These are phyloP conservation scores for Andrena dorsata DNA, from an alignment of 2,888 invertebrate species.

Conservation along the genomic window DNA sequence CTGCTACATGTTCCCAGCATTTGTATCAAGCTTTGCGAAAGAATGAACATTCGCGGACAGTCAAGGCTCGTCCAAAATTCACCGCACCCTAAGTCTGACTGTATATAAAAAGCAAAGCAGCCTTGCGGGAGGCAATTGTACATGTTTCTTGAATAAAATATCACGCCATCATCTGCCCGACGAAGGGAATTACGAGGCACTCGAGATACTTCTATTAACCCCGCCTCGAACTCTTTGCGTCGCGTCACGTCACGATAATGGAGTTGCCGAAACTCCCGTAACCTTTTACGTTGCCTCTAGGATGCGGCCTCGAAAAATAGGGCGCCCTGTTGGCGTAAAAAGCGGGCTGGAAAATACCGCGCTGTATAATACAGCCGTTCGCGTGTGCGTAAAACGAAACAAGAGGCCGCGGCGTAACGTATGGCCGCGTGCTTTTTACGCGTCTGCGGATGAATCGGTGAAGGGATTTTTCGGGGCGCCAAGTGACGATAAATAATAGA, in stretches of 20 bases:
- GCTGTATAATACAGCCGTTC: slow-evolving; percentile 45
- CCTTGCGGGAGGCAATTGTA: background rate
- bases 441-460: slow-evolving; percentile 73
- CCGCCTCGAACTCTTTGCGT: slow-evolving; percentile 19
- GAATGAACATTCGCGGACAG: no score
- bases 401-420: slow-evolving; percentile 66
- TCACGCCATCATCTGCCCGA: slow-evolving; percentile 17
- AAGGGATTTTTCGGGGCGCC: slow-evolving; percentile 75
- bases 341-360: slow-evolving; percentile 36
- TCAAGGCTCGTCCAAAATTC: no score
- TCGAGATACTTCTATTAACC: slow-evolving; percentile 2
- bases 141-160: slow-evolving; percentile 27
- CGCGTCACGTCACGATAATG: slow-evolving; percentile 40
- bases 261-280: slow-evolving; percentile 53
- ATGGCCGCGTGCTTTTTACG: slow-evolving; percentile 73
- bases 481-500: slow-evolving; percentile 73
- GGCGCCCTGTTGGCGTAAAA: background rate
- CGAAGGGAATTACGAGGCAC: slow-evolving; percentile 5
- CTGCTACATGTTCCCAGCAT: no score
- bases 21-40: no score
- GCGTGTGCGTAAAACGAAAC: slow-evolving; percentile 65
- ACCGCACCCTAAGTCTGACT: no score
- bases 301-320: background rate
- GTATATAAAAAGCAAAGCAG: no score
- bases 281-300: slow-evolving; percentile 38